These are phyloP conservation scores for Planococcus citri DNA, from an alignment of 1,140 invertebrate species.

Conservation along the genomic window DNA sequence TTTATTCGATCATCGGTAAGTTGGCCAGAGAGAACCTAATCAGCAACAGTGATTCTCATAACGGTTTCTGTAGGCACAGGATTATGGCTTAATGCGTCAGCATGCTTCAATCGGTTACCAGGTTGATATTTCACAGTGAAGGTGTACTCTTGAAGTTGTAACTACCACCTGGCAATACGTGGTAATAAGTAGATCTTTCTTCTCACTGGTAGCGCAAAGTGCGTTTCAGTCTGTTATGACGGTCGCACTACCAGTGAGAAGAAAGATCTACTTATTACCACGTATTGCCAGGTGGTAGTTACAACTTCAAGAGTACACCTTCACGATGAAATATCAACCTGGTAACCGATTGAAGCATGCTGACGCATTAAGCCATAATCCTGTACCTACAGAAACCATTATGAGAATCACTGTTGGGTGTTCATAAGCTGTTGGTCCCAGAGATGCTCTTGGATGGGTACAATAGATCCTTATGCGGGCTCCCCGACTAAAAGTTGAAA, in stretches of 20 bases:
- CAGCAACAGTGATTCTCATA: not conserved
- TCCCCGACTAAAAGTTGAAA: no score
- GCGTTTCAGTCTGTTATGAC: constrained; percentile 33
- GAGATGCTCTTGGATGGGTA: no score
- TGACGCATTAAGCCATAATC: constrained; percentile 33
- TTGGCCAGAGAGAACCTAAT: no score
- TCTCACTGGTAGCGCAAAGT: no score
- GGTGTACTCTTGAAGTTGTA: constrained; percentile 29
- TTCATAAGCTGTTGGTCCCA: no score
- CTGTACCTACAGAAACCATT: constrained; percentile 8
- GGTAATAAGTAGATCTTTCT: constrained; percentile 30
- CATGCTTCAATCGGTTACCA: constrained; percentile 29
- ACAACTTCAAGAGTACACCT: constrained; percentile 29
- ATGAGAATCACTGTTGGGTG: not conserved
- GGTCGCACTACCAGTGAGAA: no score
- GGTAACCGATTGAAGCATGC: no score
- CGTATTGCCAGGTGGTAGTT: constrained; percentile 32
- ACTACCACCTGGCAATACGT: constrained; percentile 31
- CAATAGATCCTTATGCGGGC: no score
- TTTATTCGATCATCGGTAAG: no score
- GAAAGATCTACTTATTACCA: constrained; percentile 29
- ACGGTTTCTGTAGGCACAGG: constrained; percentile 20
- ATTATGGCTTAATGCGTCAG: constrained; percentile 32
- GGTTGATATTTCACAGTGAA: constrained; percentile 29
- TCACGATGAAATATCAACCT: constrained; percentile 28